Percentiles rank a stretch among this genome's conserved stretches.
Evolutionary conservation across 2,888 invertebrate species (phyloP).

Genomic region (Drosophila subquinaria): DNA sequence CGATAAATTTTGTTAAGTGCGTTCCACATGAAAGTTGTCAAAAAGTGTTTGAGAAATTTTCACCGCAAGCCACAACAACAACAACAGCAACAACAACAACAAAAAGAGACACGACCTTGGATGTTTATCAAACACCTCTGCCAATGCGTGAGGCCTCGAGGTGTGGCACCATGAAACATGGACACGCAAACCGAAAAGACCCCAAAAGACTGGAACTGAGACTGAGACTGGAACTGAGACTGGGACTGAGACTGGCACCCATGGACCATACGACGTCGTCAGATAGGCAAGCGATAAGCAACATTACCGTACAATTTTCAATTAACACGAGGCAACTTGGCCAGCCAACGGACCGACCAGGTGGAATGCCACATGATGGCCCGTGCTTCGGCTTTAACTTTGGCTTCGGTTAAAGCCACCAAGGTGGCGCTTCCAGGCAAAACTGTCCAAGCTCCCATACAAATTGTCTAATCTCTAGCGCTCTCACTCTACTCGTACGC

Average conservation of each 20-base stretch:
- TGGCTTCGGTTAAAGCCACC: constrained; percentile 17
- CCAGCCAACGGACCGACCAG: constrained; percentile 18
- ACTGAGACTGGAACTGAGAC: not conserved
- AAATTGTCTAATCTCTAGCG: constrained; percentile 76
- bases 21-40: constrained; percentile 81
- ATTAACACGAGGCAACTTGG: constrained; percentile 83
- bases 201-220: constrained; percentile 27
- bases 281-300: constrained; percentile 80
- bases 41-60: constrained; percentile 80
- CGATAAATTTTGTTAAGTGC: constrained; percentile 83
- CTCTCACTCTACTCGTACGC: constrained; percentile 1
- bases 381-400: constrained; percentile 37
- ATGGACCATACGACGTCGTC: constrained; percentile 46
- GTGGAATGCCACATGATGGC: constrained; percentile 46
- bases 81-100: constrained; percentile 3
- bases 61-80: constrained; percentile 49
- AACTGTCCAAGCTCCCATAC: constrained; percentile 61
- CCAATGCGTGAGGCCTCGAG: constrained; percentile 77
- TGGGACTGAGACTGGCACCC: constrained; percentile 30
- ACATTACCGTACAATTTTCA: constrained; percentile 85
- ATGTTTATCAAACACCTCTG: constrained; percentile 70
- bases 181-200: constrained; percentile 54
- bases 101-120: constrained; percentile 57
- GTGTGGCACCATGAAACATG: constrained; percentile 62
- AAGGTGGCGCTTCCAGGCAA: constrained; percentile 71